These are phyloP conservation scores for Tipula unca DNA, from an alignment of 2,888 invertebrate genomes.

Conservation along the genomic window DNA sequence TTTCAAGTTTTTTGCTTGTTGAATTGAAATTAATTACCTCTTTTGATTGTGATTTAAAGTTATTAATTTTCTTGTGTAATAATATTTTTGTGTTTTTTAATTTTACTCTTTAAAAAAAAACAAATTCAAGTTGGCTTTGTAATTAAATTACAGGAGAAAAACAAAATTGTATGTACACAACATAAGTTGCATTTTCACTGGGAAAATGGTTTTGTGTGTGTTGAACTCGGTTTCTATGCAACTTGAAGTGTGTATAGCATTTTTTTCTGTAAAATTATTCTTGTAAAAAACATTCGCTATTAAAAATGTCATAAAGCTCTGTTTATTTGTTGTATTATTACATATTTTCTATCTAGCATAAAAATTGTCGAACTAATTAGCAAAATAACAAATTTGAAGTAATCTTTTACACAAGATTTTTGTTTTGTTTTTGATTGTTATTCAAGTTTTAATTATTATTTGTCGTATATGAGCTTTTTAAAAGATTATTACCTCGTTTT, in stretches of 20 bases:
- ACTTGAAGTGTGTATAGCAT: background rate
- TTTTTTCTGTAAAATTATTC: background rate
- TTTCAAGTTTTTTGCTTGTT: constrained; percentile 14
- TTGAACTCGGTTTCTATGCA: background rate
- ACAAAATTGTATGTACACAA: background rate
- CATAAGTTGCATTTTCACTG: background rate
- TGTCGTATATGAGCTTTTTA: too few relatives aligned
- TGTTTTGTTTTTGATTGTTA: background rate
- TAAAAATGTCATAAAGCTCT: background rate
- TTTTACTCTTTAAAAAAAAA: background rate
- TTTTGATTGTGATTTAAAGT: constrained; percentile 14
- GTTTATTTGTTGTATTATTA: background rate
- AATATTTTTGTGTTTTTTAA: background rate
- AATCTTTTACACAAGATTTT: background rate
- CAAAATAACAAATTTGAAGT: background rate
- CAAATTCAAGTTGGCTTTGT: background rate
- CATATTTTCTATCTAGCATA: background rate
- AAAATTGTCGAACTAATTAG: background rate
- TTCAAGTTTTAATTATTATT: background rate
- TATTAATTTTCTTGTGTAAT: constrained; percentile 14
- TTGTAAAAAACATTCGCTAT: background rate
- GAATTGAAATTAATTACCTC: constrained; percentile 14
- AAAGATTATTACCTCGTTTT: too few relatives aligned
- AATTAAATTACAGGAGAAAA: constrained; percentile 8
- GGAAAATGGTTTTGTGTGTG: background rate